Conservation (phyloP, 2,888 invertebrate species). For the Calameuta idolon region DNA sequence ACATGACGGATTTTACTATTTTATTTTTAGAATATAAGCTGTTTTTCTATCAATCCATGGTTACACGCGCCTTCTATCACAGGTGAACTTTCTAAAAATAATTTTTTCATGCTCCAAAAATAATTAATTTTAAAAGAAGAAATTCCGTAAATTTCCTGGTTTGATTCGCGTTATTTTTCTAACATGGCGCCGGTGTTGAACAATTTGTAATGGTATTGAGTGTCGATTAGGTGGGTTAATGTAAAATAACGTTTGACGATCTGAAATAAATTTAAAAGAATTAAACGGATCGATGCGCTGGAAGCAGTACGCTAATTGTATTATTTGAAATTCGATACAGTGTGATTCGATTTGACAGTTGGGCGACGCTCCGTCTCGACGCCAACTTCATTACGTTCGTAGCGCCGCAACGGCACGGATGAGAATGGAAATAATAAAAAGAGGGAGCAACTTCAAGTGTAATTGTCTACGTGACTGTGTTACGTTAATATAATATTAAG, state of each 20-base stretch:
- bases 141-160: too few relatives aligned
- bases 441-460: not conserved
- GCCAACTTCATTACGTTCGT: not conserved
- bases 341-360: not conserved
- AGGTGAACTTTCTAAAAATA: too few relatives aligned
- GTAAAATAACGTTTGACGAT: not conserved
- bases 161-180: too few relatives aligned
- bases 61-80: too few relatives aligned
- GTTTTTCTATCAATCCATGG: too few relatives aligned
- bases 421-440: too few relatives aligned
- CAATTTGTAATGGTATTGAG: not conserved
- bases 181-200: too few relatives aligned
- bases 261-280: not conserved
- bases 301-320: not conserved
- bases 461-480: slow-evolving; percentile 20
- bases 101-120: too few relatives aligned
- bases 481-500: slow-evolving; percentile 12
- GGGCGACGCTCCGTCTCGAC: not conserved
- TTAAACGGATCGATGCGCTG: not conserved
- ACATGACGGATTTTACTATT: too few relatives aligned
- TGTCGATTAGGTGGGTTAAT: not conserved
- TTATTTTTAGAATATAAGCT: too few relatives aligned
- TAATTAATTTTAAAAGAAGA: too few relatives aligned
- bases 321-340: not conserved
- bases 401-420: too few relatives aligned